Conservation (phyloP, 2,797 vertebrate species). For the Numenius phaeopus region DNA sequence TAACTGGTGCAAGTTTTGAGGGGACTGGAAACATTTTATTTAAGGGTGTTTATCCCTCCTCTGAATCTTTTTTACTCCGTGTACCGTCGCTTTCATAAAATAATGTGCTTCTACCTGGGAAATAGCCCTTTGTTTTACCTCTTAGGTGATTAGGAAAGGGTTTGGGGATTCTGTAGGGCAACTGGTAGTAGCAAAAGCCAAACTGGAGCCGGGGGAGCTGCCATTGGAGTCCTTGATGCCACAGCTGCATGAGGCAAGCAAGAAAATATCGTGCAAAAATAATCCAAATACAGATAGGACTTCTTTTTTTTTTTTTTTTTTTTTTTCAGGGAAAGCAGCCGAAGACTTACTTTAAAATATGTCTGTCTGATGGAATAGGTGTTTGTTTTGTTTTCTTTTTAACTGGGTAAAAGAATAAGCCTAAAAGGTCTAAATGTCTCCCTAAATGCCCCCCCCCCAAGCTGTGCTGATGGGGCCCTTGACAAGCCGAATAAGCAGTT, state of each 20-base stretch:
- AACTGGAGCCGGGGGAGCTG: neutral
- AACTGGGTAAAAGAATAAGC: neutral
- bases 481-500: neutral
- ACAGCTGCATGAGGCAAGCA: neutral
- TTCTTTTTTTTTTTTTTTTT: neutral
- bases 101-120: rapidly evolving
- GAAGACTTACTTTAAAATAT: neutral
- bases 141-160: neutral
- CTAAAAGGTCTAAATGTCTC: neutral
- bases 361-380: neutral
- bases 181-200: neutral
- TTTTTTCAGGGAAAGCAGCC: neutral
- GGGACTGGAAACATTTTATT: neutral
- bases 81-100: neutral
- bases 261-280: neutral
- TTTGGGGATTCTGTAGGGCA: neutral
- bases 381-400: neutral
- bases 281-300: neutral
- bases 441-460: too few species aligned
- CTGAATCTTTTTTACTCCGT: neutral
- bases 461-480: rapidly evolving
- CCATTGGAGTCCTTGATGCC: neutral
- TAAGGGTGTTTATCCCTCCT: rapidly evolving
- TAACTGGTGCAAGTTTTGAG: neutral
- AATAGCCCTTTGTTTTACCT: neutral